Conservation (phyloP, 1,140 invertebrate genomes). For the Cotesia glomerata region DNA sequence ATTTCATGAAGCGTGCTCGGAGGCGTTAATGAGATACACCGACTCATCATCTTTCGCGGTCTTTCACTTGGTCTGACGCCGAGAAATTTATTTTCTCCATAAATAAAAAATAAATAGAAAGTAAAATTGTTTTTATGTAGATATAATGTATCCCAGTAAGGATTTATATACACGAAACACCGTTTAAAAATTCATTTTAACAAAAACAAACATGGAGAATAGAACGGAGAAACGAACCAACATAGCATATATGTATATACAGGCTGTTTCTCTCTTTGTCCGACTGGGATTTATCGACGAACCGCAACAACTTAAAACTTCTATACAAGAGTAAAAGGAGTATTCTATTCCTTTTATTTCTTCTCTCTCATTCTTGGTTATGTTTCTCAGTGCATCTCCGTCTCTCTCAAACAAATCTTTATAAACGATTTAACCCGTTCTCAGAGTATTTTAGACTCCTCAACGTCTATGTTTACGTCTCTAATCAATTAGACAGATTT, state of each 20-base stretch:
- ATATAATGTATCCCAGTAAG: no score
- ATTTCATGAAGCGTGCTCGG: slow-evolving; percentile 13
- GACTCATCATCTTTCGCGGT: slow-evolving; percentile 2
- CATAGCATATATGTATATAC: no score
- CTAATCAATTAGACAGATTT: slow-evolving; percentile 39
- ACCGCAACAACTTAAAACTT: slow-evolving; percentile 6
- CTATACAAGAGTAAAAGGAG: background rate
- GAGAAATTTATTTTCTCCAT: background rate
- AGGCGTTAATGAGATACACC: slow-evolving; percentile 16
- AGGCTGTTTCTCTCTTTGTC: background rate
- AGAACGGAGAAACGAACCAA: no score
- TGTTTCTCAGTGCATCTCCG: background rate
- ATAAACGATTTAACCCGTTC: slow-evolving; percentile 29
- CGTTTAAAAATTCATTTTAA: no score
- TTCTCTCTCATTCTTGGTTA: slow-evolving; percentile 3
- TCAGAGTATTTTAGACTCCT: slow-evolving; percentile 4
- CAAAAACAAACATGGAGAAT: no score
- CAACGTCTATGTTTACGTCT: background rate
- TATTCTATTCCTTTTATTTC: background rate
- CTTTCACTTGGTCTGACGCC: background rate
- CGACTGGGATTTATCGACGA: background rate
- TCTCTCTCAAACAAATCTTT: background rate
- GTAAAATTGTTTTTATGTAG: background rate
- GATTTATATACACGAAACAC: no score
- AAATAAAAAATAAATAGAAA: background rate